phyloP scores from a whole-genome alignment of 2,888 invertebrate genomes.

The Brachypalpus laphriformis region DNA sequence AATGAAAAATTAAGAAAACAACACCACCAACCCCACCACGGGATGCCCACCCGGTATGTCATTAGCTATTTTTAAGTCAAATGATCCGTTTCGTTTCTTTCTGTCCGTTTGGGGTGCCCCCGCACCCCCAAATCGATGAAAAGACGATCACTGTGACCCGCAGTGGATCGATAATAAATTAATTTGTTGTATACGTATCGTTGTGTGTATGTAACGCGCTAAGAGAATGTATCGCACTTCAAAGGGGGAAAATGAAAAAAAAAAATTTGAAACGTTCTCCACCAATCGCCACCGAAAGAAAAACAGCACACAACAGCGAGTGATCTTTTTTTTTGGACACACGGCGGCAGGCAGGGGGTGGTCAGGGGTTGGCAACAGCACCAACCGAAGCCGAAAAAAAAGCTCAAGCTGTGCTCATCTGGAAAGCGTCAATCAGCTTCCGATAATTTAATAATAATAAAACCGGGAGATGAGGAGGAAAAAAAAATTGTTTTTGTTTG shows the following conservation, averaged over 20 bases:
- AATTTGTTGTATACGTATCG: conserved; percentile 53
- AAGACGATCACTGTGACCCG: conserved; percentile 65
- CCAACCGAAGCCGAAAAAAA: conserved; percentile 51
- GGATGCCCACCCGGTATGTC: conserved; percentile 68
- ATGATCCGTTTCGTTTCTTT: conserved; percentile 52
- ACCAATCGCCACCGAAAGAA: conserved; percentile 57
- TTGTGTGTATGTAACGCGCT: conserved; percentile 43
- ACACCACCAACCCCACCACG: conserved; percentile 34
- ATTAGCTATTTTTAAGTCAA: conserved; percentile 72
- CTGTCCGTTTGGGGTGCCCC: not conserved
- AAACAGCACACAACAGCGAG: conserved; percentile 50
- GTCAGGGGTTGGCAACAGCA: not conserved
- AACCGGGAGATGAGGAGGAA: conserved; percentile 1
- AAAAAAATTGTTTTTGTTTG: conserved; percentile 64
- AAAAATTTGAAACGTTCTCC: not conserved
- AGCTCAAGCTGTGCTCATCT: conserved; percentile 74
- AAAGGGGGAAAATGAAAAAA: conserved; percentile 45
- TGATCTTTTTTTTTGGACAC: conserved; percentile 25
- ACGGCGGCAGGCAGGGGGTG: not conserved
- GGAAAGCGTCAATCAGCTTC: conserved; percentile 74
- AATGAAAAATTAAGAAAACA: conserved; percentile 57
- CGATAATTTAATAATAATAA: conserved; percentile 74
- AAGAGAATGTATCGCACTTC: conserved; percentile 70
- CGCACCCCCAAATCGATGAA: conserved; percentile 12
- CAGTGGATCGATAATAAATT: conserved; percentile 69